Evolutionary conservation across 92 coral and sea anemone species (phyloP).

Genomic region (Nematostella vectensis): DNA sequence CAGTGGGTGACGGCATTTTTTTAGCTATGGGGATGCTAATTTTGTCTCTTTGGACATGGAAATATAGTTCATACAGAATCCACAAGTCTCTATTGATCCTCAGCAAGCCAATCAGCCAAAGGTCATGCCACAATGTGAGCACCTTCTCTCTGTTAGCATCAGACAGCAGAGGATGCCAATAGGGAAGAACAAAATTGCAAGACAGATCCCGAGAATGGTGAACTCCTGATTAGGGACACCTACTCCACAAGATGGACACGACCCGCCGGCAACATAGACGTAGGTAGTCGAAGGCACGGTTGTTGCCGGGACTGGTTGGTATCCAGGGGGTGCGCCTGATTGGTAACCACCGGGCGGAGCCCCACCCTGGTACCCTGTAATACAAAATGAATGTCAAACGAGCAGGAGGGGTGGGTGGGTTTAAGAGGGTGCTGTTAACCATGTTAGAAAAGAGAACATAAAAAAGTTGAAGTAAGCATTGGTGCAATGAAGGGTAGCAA

Average conservation of each 20-base stretch:
- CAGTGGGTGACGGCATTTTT: too few species aligned
- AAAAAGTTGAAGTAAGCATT: too few species aligned
- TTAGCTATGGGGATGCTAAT: too few species aligned
- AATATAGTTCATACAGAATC: too few species aligned
- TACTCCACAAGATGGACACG: slow-evolving; percentile 45
- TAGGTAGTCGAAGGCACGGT: slow-evolving; percentile 12
- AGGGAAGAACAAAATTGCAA: slow-evolving; percentile 49
- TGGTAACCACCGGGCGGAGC: slow-evolving; percentile 35
- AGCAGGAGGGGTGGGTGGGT: too few species aligned
- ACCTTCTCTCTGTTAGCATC: slow-evolving; percentile 44
- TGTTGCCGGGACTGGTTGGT: slow-evolving; percentile 45
- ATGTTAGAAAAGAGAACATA: too few species aligned
- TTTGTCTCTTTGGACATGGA: too few species aligned
- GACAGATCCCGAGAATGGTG: slow-evolving; percentile 34
- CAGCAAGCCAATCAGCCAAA: slow-evolving; percentile 12
- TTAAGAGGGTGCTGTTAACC: too few species aligned
- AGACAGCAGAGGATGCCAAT: slow-evolving; percentile 54
- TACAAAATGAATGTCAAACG: not conserved
- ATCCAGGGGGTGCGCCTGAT: slow-evolving; percentile 37
- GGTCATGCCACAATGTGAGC: slow-evolving; percentile 50
- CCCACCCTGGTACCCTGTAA: slow-evolving; percentile 44
- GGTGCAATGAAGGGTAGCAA: too few species aligned
- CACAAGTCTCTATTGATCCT: too few species aligned
- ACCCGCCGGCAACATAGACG: slow-evolving; percentile 24
- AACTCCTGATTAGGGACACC: slow-evolving; percentile 28